Base-by-base conservation (phyloP, 2,888 invertebrate genomes). In the Pediacus dermestoides region DNA sequence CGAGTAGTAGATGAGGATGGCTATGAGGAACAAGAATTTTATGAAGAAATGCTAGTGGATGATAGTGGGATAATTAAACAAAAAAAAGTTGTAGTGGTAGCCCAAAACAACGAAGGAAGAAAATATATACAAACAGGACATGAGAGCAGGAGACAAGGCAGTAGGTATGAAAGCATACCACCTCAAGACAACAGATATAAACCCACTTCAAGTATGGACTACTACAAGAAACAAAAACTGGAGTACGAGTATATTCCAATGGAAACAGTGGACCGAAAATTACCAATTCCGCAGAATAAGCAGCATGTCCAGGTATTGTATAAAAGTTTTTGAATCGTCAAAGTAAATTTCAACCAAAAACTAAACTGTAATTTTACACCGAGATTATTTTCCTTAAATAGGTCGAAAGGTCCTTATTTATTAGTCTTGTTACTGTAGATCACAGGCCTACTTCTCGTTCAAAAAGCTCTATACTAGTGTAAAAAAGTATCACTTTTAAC, bases 221-320 rank as follows among this genome's bases (percentile, higher is more conserved):
- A 62, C 61, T 68, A 70, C 34, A 67, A 71, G 10, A 37, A 10
- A 32, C 22, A 13, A 35, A 25, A 38, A 9, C 16, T 9, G 68
- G 65, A 78, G 42, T 78, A 78, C 42, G 78, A 78, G 62, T 72
- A 77, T 9, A 77, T 78, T 7, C 68, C 71, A 34, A 74, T 73
- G 58, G 71, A 76, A 49, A 49, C 13, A 36, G 35, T 10, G 34
- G 50, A 63, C 4, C 59, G 57, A 0, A 72, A 70, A 39, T 73
- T 3, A 46, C 37, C 9, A 73, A 48, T 14, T 72, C 74, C 75
- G 1, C 73, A 74, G 0, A 74, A 74, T 42, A 74, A 74, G 51
- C 58, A 73, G 18, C 36, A 39, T 22, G 22, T 37, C 12, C 70
- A 68, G 0, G 70, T 71, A 47, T n/a, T n/a, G n/a, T n/a, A n/a